Conservation (phyloP, 2,113 vertebrate genomes). For the Rafetus swinhoei region DNA sequence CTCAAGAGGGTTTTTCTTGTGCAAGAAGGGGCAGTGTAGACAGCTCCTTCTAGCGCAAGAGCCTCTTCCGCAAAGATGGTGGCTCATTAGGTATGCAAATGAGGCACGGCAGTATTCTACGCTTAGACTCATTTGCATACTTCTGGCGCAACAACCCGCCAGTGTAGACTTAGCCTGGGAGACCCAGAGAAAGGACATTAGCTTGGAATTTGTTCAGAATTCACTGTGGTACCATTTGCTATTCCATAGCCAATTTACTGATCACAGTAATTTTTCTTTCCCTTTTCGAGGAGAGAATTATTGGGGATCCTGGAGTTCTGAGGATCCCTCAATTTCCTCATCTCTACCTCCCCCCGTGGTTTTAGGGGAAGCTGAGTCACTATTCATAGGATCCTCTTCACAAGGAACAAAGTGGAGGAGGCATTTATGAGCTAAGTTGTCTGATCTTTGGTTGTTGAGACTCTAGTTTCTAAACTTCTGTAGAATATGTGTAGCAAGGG, state of each 20-base stretch:
- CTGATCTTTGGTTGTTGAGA: rapidly evolving
- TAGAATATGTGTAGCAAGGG: background rate
- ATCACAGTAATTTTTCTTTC: rapidly evolving
- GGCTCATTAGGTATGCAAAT: too few relatives aligned
- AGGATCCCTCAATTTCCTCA: background rate
- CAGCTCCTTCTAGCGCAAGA: too few relatives aligned
- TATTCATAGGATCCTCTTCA: background rate
- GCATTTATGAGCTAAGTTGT: background rate
- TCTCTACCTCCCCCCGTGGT: rapidly evolving
- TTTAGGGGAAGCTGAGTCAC: background rate
- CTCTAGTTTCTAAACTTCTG: background rate
- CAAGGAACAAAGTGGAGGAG: background rate
- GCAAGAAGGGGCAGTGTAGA: too few relatives aligned
- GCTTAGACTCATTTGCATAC: too few relatives aligned
- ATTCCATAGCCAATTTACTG: background rate
- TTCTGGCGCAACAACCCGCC: too few relatives aligned
- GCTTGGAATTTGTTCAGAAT: background rate
- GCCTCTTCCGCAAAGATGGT: too few relatives aligned
- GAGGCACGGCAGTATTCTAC: too few relatives aligned
- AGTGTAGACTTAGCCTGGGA: too few relatives aligned
- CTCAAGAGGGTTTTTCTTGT: too few relatives aligned
- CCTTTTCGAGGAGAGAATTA: rapidly evolving
- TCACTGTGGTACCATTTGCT: rapidly evolving
- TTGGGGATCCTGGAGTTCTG: background rate
- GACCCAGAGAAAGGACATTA: background rate